Percentiles rank a stretch among this genome's conserved stretches.
These are phyloP conservation scores for Dynastes grantii DNA, from an alignment of 2,888 invertebrate genomes.

Conservation along the genomic window DNA sequence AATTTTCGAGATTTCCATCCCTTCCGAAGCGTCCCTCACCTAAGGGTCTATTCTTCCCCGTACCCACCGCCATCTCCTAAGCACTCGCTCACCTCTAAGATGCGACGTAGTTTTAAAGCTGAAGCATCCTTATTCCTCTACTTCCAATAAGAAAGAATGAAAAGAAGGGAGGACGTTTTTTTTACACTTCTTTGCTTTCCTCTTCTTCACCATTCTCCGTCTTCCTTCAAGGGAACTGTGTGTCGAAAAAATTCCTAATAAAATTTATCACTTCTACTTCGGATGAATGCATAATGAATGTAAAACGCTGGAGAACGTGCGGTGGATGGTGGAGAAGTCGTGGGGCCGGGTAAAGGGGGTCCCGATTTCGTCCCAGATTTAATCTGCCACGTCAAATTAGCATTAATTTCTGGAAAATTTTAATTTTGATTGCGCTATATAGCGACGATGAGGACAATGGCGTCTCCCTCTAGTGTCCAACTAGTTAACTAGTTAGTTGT, in stretches of 20 bases:
- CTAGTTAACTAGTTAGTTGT: background rate
- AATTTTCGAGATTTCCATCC: constrained; percentile 25
- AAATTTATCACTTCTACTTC: constrained; percentile 47
- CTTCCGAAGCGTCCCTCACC: background rate
- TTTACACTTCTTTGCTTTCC: no score
- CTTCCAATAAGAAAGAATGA: no score
- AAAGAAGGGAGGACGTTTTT: background rate
- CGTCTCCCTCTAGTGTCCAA: background rate
- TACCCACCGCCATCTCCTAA: background rate
- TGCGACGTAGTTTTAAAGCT: no score
- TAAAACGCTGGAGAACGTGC: constrained; percentile 1
- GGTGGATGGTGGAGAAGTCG: background rate
- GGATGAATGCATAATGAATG: constrained; percentile 50
- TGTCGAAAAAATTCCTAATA: constrained; percentile 44
- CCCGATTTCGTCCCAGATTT: constrained; percentile 45
- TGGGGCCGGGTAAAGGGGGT: background rate
- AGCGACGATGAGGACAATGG: background rate
- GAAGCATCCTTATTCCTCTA: no score
- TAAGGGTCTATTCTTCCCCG: background rate
- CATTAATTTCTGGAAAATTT: constrained; percentile 51
- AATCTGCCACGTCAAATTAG: constrained; percentile 51
- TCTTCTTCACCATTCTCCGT: background rate
- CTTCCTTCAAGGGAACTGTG: background rate
- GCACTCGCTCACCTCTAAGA: no score
- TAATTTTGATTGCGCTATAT: constrained; percentile 47